phyloP scores from a whole-genome alignment of 2,888 invertebrate species.

The Strigamia maritima region DNA sequence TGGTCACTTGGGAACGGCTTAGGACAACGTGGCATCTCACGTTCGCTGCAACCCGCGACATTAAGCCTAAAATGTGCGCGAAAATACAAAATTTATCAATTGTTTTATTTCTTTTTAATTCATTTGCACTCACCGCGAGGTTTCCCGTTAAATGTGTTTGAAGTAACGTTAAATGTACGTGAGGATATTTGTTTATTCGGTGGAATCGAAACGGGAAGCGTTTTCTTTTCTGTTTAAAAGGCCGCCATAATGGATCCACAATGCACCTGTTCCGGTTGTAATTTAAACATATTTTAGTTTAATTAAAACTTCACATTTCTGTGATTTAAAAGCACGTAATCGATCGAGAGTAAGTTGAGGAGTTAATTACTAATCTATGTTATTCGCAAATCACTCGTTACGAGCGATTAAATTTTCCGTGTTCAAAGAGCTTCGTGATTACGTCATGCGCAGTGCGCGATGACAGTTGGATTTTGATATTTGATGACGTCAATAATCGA shows the following conservation, averaged over 20 bases:
- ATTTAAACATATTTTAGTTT: too few relatives aligned
- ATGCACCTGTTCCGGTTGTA: neutral
- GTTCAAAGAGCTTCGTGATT: neutral
- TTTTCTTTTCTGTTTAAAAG: neutral
- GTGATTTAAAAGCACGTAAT: neutral
- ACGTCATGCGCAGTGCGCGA: neutral
- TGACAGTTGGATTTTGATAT: neutral
- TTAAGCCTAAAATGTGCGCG: neutral
- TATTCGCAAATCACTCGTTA: neutral
- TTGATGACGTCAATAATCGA: slow-evolving; percentile 6
- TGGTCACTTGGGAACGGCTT: neutral
- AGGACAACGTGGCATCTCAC: too few relatives aligned
- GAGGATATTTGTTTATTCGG: too few relatives aligned
- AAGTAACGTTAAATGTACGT: too few relatives aligned
- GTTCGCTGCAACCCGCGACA: neutral
- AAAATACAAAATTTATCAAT: neutral
- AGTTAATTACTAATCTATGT: neutral
- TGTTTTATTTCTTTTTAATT: too few relatives aligned
- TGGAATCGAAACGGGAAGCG: too few relatives aligned
- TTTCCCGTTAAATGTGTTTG: too few relatives aligned
- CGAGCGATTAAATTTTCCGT: neutral
- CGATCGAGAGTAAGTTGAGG: neutral
- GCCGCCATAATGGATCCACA: neutral
- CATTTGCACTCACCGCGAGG: too few relatives aligned
- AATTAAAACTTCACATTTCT: too few relatives aligned